Evolutionary conservation across 2,797 vertebrate genomes (phyloP).

Genomic region (Bovichtus variegatus): DNA sequence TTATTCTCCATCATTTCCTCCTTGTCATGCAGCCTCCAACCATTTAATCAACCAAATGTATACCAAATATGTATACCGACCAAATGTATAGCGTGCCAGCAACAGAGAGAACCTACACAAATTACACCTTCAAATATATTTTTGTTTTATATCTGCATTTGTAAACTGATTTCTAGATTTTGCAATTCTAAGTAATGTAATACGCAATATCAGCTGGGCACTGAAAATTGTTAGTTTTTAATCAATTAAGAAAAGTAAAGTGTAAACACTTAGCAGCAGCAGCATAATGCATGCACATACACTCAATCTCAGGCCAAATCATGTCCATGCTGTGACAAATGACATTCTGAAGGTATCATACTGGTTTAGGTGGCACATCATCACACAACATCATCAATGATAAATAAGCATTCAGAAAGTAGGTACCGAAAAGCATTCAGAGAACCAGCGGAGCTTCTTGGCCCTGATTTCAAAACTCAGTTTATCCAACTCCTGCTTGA

Average conservation of each 20-base stretch:
- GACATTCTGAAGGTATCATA: not conserved
- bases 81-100: not conserved
- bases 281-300: not conserved
- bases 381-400: not conserved
- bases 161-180: not conserved
- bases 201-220: not conserved
- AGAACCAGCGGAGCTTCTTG: slow-evolving; percentile 95
- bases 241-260: not conserved
- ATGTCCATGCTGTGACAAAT: not conserved
- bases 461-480: slow-evolving; percentile 80
- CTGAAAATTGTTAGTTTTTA: not conserved
- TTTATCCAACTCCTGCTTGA: slow-evolving; percentile 96
- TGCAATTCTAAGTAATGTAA: not conserved
- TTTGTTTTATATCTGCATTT: not conserved
- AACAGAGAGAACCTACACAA: not conserved
- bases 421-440: slow-evolving; percentile 95
- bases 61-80: no score
- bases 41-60: not conserved
- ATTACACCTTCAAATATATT: not conserved
- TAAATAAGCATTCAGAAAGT: not conserved
- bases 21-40: not conserved
- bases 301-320: not conserved
- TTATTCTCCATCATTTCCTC: not conserved
- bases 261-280: not conserved
- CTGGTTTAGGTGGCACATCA: not conserved